Base-by-base conservation (phyloP, 2,113 vertebrate species). In the Mirounga angustirostris region DNA sequence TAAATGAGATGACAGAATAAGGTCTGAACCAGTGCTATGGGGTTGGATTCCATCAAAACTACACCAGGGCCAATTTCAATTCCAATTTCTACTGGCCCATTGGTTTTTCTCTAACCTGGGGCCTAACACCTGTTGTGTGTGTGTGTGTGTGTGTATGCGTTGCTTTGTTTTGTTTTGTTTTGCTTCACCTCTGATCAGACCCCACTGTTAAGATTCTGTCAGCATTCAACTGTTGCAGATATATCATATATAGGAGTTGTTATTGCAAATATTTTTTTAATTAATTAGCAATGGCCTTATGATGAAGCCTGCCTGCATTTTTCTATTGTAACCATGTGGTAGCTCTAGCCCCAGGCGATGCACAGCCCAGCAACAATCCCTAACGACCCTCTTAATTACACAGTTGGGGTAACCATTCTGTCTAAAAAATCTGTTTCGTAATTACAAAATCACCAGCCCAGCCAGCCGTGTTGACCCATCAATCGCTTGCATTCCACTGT, bases 251-350 rank as follows among this genome's bases (percentile, higher is more conserved):
- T 94, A 95, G 95, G 84, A 96, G 85, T 94, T 95, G 84, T 92
- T 97, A 86, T 91, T 82, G 83, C 95, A 98, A 98, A 98, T 98
- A 98, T 98, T 98, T 98, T 98, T 98, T 98, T 98, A 95, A 96
- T 98, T 98, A 98, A 98, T 98, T 98, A 98, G 94, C 92, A 40
- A 84, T 78, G 87, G 93, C 74, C 93, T 84, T 63, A 33, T 50
- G 83, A 96, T 85, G 91, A 80, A 97, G 73, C 67, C 94, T 85
- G 93, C 79, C 46, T 93, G 73, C 82, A 92, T 95, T 94, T 84
- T 92, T 92, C 96, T 74, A 43, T 91, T 67, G 92, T 91, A 97
- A 96, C 92, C 97, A 73, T 97, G 95, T 86, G 78, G 94, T 85
- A 79, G 92, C 86, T 74, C 93, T 59, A 97, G 97, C 97, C 98